A percentile compares a stretch with the other conserved stretches of the same genome.
These are phyloP conservation scores for Andrena dorsata DNA, from an alignment of 2,888 invertebrate species.

Conservation along the genomic window DNA sequence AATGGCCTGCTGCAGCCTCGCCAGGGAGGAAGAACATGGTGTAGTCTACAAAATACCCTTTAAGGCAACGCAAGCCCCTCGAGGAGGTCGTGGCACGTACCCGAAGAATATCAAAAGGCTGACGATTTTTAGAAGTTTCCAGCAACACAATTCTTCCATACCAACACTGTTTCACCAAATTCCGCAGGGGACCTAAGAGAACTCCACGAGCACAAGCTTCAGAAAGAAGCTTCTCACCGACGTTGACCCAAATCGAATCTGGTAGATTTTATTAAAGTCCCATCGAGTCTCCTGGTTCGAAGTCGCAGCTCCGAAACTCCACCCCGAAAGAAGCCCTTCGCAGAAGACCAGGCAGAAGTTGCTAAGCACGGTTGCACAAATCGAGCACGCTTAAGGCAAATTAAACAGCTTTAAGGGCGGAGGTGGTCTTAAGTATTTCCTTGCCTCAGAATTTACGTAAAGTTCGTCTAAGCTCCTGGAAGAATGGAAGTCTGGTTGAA, in stretches of 20 bases:
- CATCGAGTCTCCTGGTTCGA: slow-evolving; percentile 12
- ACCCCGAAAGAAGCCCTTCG: not conserved
- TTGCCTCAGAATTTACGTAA: not conserved
- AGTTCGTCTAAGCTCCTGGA: slow-evolving; percentile 5
- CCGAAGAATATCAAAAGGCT: not conserved
- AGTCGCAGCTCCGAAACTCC: not conserved
- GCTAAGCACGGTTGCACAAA: slow-evolving; percentile 14
- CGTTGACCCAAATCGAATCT: slow-evolving; percentile 11
- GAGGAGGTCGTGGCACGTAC: slow-evolving; percentile 15
- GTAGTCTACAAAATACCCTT: slow-evolving; percentile 36
- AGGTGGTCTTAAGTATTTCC: not conserved
- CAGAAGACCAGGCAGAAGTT: not conserved
- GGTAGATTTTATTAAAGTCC: slow-evolving; percentile 36
- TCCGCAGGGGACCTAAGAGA: too few species aligned
- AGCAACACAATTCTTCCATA: too few species aligned
- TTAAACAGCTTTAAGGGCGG: slow-evolving; percentile 20
- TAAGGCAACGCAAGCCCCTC: slow-evolving; percentile 29
- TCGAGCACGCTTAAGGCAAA: slow-evolving; percentile 11
- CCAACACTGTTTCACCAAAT: too few species aligned
- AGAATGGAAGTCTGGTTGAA: slow-evolving; percentile 1
- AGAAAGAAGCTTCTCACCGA: not conserved
- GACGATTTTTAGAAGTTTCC: too few species aligned
- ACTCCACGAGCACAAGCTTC: too few species aligned
- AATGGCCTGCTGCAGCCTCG: slow-evolving; percentile 70
- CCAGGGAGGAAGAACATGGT: slow-evolving; percentile 35